These are phyloP conservation scores for Chrysolina oricalcia DNA, from an alignment of 2,888 invertebrate genomes.

Conservation along the genomic window DNA sequence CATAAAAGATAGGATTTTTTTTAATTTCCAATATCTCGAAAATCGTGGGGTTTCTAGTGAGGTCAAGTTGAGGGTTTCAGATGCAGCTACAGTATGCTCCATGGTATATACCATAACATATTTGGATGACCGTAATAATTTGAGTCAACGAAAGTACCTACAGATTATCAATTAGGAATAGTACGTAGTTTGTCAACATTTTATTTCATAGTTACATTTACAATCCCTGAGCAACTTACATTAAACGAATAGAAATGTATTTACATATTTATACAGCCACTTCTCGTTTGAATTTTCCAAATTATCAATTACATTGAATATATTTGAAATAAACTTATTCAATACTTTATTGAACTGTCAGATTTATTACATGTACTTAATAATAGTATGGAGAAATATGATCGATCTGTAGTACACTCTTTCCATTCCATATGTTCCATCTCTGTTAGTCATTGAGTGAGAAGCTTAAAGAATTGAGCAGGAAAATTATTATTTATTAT, in stretches of 20 bases:
- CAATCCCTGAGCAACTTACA: slow-evolving; percentile 60
- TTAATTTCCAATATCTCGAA: too few relatives aligned
- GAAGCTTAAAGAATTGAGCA: too few relatives aligned
- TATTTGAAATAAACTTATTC: slow-evolving; percentile 22
- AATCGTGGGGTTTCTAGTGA: too few relatives aligned
- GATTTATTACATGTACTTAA: slow-evolving; percentile 6
- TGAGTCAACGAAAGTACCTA: too few relatives aligned
- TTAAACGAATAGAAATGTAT: slow-evolving; percentile 50
- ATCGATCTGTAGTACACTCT: neutral
- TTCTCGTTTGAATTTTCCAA: slow-evolving; percentile 15
- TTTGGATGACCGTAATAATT: too few relatives aligned
- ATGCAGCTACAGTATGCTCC: too few relatives aligned
- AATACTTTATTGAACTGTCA: neutral
- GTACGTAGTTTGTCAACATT: slow-evolving; percentile 38
- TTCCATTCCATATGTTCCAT: neutral
- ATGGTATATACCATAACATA: too few relatives aligned
- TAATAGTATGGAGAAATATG: neutral
- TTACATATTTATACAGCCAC: slow-evolving; percentile 59
- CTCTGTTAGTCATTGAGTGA: too few relatives aligned
- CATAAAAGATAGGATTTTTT: too few relatives aligned
- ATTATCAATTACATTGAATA: slow-evolving; percentile 48
- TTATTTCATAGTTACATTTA: slow-evolving; percentile 57
- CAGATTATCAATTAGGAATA: neutral
- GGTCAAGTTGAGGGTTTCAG: too few relatives aligned
- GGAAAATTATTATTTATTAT: too few relatives aligned